A percentile compares a stretch with the other conserved stretches of the same genome.
phyloP scores from a whole-genome alignment of 2,888 invertebrate genomes.

The Diogma glabrata region DNA sequence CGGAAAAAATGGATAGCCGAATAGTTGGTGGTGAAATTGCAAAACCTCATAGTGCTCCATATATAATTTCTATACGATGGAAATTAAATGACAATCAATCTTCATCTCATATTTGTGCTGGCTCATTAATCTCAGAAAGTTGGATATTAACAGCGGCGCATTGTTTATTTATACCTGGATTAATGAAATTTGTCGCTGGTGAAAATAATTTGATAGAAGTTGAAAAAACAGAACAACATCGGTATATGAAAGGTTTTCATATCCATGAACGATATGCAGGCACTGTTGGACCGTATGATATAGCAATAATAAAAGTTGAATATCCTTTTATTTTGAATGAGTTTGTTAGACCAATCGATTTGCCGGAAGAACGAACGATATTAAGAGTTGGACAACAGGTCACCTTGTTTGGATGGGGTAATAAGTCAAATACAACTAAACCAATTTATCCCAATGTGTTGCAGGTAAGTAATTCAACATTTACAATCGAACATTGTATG shows the following conservation, averaged over 20 bases:
- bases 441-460: neutral
- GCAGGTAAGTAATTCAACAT: too few relatives aligned
- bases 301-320: slow-evolving; percentile 38
- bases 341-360: slow-evolving; percentile 29
- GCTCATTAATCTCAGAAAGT: slow-evolving; percentile 31
- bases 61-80: neutral
- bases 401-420: slow-evolving; percentile 41
- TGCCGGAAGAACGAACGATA: slow-evolving; percentile 28
- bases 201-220: slow-evolving; percentile 31
- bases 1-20: too few relatives aligned
- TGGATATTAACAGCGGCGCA: slow-evolving; percentile 37
- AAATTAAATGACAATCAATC: neutral
- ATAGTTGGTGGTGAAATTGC: neutral
- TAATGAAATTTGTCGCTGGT: slow-evolving; percentile 33
- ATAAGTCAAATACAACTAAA: slow-evolving; percentile 10
- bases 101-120: slow-evolving; percentile 36
- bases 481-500: too few relatives aligned
- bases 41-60: neutral
- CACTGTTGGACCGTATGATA: slow-evolving; percentile 39
- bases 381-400: slow-evolving; percentile 26
- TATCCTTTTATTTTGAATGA: slow-evolving; percentile 26
- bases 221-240: slow-evolving; percentile 18
- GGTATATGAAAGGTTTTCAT: neutral
- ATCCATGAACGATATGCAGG: slow-evolving; percentile 29
- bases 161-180: slow-evolving; percentile 25